phyloP scores from a whole-genome alignment of 2,888 invertebrate genomes.

The Ametastegia equiseti region DNA sequence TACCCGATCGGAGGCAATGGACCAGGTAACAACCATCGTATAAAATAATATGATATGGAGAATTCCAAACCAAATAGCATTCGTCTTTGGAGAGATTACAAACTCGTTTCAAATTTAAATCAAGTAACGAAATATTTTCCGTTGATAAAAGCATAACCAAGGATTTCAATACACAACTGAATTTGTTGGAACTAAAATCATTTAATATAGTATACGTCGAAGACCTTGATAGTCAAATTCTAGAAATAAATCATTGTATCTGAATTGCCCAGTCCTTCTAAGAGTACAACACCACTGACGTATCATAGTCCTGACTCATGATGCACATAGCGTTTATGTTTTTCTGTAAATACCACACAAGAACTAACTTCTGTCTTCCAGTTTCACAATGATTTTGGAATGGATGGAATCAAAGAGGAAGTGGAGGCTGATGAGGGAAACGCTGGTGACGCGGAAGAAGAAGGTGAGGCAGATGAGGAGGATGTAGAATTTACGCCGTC shows the following conservation, averaged over 20 bases:
- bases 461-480: slow-evolving; percentile 83
- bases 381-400: slow-evolving; percentile 44
- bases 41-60: neutral
- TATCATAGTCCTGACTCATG: neutral
- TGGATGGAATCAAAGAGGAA: slow-evolving; percentile 70
- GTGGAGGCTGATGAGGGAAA: slow-evolving; percentile 58
- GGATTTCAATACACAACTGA: too few species aligned
- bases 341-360: neutral
- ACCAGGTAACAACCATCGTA: slow-evolving; percentile 21
- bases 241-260: neutral
- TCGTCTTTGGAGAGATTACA: too few species aligned
- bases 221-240: too few species aligned
- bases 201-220: too few species aligned
- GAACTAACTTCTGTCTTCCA: slow-evolving; percentile 22
- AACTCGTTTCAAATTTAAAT: too few species aligned
- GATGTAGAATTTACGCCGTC: slow-evolving; percentile 86
- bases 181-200: too few species aligned
- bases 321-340: neutral
- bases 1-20: slow-evolving; percentile 3
- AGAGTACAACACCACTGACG: neutral
- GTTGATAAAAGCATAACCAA: too few species aligned
- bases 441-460: slow-evolving; percentile 69
- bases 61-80: too few species aligned
- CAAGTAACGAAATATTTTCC: too few species aligned
- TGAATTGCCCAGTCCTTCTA: neutral